phyloP scores from a whole-genome alignment of 2,113 vertebrate species.

The Oxyura jamaicensis region DNA sequence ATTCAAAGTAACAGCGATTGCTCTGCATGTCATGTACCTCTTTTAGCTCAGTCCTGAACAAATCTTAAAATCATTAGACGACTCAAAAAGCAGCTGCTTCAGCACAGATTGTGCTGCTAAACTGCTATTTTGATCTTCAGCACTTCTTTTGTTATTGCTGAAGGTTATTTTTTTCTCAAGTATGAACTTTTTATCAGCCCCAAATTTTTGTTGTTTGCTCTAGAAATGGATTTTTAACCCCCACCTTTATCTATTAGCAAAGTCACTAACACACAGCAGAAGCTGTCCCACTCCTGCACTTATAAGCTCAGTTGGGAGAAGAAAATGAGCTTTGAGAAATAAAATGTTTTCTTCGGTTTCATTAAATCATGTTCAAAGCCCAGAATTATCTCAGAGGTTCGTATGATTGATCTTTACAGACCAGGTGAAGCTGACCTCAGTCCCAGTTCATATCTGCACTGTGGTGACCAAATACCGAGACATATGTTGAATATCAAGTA shows the following conservation, averaged over 20 bases:
- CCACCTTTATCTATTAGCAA: not conserved
- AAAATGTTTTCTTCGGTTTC: not conserved
- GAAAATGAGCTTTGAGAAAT: not conserved
- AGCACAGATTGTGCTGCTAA: not conserved
- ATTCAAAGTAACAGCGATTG: not conserved
- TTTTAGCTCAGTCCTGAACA: not conserved
- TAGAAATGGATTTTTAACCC: not conserved
- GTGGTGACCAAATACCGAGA: not conserved
- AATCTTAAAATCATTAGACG: not conserved
- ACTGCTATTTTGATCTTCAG: not conserved
- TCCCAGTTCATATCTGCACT: not conserved
- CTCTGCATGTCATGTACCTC: fast-evolving
- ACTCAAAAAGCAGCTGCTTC: not conserved
- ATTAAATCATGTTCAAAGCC: not conserved
- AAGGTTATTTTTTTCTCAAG: not conserved
- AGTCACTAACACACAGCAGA: not conserved
- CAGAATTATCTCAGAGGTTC: not conserved
- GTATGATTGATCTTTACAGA: not conserved
- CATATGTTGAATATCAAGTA: not conserved
- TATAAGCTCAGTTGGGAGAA: not conserved
- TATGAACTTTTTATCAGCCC: not conserved
- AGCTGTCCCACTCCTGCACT: not conserved
- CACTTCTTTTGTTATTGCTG: not conserved
- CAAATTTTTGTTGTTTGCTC: not conserved
- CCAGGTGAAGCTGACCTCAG: not conserved